Evolutionary conservation across 2,888 invertebrate species (phyloP), one percentile per base, ranked within the genome.

Genomic region (Thymelicus acteon): DNA sequence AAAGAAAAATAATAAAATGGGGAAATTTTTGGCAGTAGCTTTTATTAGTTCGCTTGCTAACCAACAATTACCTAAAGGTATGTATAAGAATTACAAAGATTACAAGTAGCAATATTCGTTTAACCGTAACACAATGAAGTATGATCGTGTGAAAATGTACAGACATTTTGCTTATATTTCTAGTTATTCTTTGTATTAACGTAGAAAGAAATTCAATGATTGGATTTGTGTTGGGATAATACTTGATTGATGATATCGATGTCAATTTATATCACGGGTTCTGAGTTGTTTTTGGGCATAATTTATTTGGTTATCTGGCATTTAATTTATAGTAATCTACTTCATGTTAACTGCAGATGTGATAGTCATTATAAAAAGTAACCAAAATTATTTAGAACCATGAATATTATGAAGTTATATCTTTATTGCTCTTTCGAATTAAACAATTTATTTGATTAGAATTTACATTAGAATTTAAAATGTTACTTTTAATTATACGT

Each of bases 61-160:
- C 8, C 7, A 52, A 52, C 15, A 19, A 2, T 7, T 5, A 15
- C 19, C 15, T 52, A 8, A 52, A 12, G 47, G 19, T 52, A 19
- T 0, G 19, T 52, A 19, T 0, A 7, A 52, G 6, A 52, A 52
- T 52, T 52, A 52, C 15, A 52, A 52, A 52, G 7, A 52, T 19
- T 19, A 52, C 19, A n/a, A 52, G 7, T 8, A 8, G 19, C 19
- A 19, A 15, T 52, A 52, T 52, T 52, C 15, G 19, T 52, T 52
- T 4, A 52, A 52, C 49, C 49, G 49, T 52, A 52, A 60, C 13
- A 60, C 8, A 60, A 40, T 39, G 60, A 60, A 39, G 12, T 60
- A 60, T 5, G 31, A 60, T 15, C 60, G 60, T 39, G 60, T 39
- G 39, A 60, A 39, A n/a, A 52, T 52, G 19, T 52, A 19, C 19